phyloP scores from a whole-genome alignment of 2,113 vertebrate genomes.

The Mixornis gularis region DNA sequence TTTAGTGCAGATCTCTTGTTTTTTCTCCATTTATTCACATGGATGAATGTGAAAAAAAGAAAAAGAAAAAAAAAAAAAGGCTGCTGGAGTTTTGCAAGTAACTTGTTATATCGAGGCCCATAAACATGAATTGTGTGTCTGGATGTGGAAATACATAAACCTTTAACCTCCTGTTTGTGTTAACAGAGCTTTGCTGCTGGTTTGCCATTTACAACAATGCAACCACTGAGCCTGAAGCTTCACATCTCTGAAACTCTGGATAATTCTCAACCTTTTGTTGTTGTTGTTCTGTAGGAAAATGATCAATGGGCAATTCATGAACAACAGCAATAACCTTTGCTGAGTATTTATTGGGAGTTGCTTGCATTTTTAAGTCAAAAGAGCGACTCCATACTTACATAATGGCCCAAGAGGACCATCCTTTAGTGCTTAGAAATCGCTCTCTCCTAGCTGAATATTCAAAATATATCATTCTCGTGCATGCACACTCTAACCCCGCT shows the following conservation, averaged over 20 bases:
- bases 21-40: background rate
- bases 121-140: background rate
- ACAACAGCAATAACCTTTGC: background rate
- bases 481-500: background rate
- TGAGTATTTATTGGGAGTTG: background rate
- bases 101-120: background rate
- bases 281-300: background rate
- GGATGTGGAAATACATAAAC: background rate
- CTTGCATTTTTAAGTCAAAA: background rate
- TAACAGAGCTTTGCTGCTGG: background rate
- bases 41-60: background rate
- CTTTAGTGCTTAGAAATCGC: background rate
- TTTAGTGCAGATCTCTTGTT: background rate
- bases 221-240: background rate
- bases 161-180: background rate
- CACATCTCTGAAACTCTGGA: background rate
- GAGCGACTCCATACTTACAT: accelerated
- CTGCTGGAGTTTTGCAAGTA: background rate
- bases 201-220: background rate
- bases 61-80: background rate
- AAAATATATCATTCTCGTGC: background rate
- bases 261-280: background rate
- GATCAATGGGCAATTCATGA: background rate
- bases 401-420: background rate
- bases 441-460: background rate